Base-by-base conservation (phyloP, 2,888 invertebrate species). In the Eristalis intricaria region DNA sequence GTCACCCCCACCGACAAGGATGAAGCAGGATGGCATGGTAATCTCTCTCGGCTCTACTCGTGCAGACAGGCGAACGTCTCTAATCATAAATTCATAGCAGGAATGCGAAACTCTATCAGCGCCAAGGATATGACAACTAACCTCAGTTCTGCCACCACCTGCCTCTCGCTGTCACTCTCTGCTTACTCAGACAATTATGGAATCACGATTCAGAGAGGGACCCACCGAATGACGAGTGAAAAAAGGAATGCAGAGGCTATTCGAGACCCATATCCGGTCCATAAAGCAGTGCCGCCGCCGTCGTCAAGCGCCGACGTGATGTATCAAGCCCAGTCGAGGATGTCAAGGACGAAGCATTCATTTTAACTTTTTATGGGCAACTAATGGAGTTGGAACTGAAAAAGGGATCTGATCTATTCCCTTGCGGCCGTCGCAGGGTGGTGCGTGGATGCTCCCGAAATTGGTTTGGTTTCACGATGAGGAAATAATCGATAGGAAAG, bases 61-160 rank as follows among this genome's bases (percentile, higher is more conserved):
- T 69, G 23, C 23, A 69, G 43, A 60, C 2, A 60, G n/a, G 19
- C n/a, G 19, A n/a, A 50, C 50, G n/a, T 50, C 71, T 78, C 79
- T 71, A 71, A 79, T 84, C 70, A 71, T 63, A 75, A 84, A 84
- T 84, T 79, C 79, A 79, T 79, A 50, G 70, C 66, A 84, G 75
- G 69, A 64, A 60, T 78, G 43, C 74, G 69, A 60, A 64, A 84
- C 64, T 64, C 43, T 73, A 83, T 69, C 43, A 65, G 35, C 22
- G n/a, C 38, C 73, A 1, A 68, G 80, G 73, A 73, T 68, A 80
- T 63, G 74, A 50, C 60, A 75, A 66, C 60, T 84, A 32, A 10
- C 10, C 29, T 29, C 22, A 19, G 10, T 32, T 13, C 13, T 32
- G 13, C 13, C 38, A n/a, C 50, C 50, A 19, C 19, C 19, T 50